phyloP scores from a whole-genome alignment of 2,113 vertebrate species.

The Mixornis gularis region DNA sequence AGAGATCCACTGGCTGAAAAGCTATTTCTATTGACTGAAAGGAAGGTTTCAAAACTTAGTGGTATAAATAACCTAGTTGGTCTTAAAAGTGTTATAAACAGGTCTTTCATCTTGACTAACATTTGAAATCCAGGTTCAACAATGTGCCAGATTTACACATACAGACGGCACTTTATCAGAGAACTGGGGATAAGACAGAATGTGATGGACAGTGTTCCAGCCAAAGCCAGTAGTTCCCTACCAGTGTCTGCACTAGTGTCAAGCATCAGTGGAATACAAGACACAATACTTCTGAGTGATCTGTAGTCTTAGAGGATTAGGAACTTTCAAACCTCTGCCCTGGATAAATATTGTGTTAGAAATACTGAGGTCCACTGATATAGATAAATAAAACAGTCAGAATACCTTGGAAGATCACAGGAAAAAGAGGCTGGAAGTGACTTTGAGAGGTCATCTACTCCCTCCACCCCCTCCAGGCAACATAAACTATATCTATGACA shows the following conservation, averaged over 20 bases:
- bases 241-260: not conserved
- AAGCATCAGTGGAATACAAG: not conserved
- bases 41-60: not conserved
- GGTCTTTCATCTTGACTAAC: not conserved
- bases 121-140: not conserved
- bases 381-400: not conserved
- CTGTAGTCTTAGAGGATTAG: not conserved
- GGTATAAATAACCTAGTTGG: not conserved
- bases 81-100: not conserved
- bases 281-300: not conserved
- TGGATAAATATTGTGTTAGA: not conserved
- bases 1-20: not conserved
- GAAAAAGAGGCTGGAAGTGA: not conserved
- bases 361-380: not conserved
- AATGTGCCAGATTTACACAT: not conserved
- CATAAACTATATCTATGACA: not conserved
- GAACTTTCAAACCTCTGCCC: not conserved
- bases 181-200: not conserved
- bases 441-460: not conserved
- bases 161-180: not conserved
- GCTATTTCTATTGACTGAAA: not conserved
- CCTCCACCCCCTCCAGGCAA: not conserved
- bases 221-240: not conserved
- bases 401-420: not conserved
- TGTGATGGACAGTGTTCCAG: not conserved